Conservation (phyloP, 2,888 invertebrate genomes). For the Synanthedon andrenaeformis region DNA sequence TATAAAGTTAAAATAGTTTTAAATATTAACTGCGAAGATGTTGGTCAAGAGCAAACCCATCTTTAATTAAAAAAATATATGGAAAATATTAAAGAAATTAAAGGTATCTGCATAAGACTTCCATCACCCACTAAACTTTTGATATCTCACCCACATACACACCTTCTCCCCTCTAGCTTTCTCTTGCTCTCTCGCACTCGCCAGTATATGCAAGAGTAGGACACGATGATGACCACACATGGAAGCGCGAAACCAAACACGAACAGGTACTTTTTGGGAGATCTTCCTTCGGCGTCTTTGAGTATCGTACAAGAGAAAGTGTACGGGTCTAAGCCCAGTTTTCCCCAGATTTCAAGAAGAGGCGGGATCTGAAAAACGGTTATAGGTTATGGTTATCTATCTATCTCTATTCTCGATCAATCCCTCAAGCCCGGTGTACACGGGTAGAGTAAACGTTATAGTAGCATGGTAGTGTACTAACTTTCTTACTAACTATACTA, state of each 20-base stretch:
- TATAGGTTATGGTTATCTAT: too few species aligned
- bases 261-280: conserved; percentile 88
- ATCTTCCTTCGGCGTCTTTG: conserved; percentile 75
- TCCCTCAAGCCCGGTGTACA: too few species aligned
- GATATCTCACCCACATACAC: conserved; percentile 61
- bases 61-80: too few species aligned
- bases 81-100: too few species aligned
- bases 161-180: conserved; percentile 80
- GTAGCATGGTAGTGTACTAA: too few species aligned
- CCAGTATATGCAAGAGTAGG: conserved; percentile 89
- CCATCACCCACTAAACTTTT: conserved; percentile 2
- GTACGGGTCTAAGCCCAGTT: conserved; percentile 80
- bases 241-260: conserved; percentile 86
- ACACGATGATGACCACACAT: conserved; percentile 85
- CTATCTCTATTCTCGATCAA: too few species aligned
- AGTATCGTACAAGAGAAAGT: conserved; percentile 93
- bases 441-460: too few species aligned
- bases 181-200: conserved; percentile 79
- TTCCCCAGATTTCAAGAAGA: conserved; percentile 85
- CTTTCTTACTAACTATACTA: too few species aligned
- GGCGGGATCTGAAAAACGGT: conserved; percentile 76
- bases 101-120: too few species aligned
- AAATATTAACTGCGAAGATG: too few species aligned
- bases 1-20: too few species aligned
- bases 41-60: too few species aligned